These are phyloP conservation scores for Coleophora deauratella DNA, from an alignment of 2,888 invertebrate genomes.

Conservation along the genomic window DNA sequence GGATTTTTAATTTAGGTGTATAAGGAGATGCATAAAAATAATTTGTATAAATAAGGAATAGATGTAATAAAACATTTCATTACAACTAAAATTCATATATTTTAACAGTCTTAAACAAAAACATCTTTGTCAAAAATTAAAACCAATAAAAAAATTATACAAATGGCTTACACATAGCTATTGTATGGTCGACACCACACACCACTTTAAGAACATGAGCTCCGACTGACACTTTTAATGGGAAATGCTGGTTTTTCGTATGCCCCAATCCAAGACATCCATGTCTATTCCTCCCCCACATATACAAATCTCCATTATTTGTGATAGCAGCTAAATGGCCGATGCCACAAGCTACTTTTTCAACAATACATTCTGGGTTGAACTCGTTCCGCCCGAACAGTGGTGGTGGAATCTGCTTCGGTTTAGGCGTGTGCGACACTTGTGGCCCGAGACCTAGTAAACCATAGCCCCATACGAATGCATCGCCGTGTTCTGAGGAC, in stretches of 20 bases:
- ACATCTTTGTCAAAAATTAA: slow-evolving; percentile 12
- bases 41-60: too few relatives aligned
- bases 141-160: slow-evolving; percentile 39
- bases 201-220: slow-evolving; percentile 81
- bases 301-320: slow-evolving; percentile 87
- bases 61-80: not conserved
- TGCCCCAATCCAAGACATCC: slow-evolving; percentile 90
- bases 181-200: slow-evolving; percentile 91
- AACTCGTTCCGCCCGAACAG: slow-evolving; percentile 92
- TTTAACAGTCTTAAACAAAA: slow-evolving; percentile 26
- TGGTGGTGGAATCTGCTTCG: slow-evolving; percentile 83
- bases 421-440: slow-evolving; percentile 77
- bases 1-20: too few relatives aligned
- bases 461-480: slow-evolving; percentile 96
- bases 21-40: too few relatives aligned
- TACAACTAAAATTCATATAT: slow-evolving; percentile 14
- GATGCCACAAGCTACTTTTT: slow-evolving; percentile 80
- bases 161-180: slow-evolving; percentile 84
- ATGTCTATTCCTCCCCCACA: slow-evolving; percentile 92
- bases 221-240: slow-evolving; percentile 86
- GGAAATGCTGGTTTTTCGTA: slow-evolving; percentile 88
- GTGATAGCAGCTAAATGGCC: slow-evolving; percentile 86
- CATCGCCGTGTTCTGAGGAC: slow-evolving; percentile 82
- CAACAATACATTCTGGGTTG: slow-evolving; percentile 79
- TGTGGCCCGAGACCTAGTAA: slow-evolving; percentile 91